phyloP scores from a whole-genome alignment of 2,797 vertebrate genomes.

The Chanos chanos region DNA sequence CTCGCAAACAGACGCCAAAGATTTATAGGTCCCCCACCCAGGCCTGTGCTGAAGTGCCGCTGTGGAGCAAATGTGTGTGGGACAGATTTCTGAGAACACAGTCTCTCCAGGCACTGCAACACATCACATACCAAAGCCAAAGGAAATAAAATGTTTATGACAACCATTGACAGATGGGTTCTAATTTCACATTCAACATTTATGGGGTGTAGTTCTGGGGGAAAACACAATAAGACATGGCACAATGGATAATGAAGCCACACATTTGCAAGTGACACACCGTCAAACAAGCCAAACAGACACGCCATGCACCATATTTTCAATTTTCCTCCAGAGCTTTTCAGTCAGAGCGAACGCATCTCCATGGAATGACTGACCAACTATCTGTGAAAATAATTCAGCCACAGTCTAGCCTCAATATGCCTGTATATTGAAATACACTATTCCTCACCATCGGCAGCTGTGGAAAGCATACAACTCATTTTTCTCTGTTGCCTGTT shows the following conservation, averaged over 20 bases:
- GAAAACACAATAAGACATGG: slow-evolving; percentile 36
- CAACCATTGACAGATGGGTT: slow-evolving; percentile 54
- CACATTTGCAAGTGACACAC: slow-evolving; percentile 49
- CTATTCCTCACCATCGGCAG: not conserved
- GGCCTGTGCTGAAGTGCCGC: slow-evolving; percentile 45
- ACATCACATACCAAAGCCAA: slow-evolving; percentile 42
- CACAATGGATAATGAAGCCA: slow-evolving; percentile 39
- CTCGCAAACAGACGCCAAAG: slow-evolving; percentile 46
- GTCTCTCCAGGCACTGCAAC: slow-evolving; percentile 26
- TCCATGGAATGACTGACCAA: slow-evolving; percentile 39
- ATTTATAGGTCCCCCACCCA: slow-evolving; percentile 49
- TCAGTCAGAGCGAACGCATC: slow-evolving; percentile 40
- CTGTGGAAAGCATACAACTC: not conserved
- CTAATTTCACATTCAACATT: slow-evolving; percentile 63
- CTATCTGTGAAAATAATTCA: slow-evolving; percentile 38
- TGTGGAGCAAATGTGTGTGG: slow-evolving; percentile 15
- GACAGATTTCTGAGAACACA: slow-evolving; percentile 54
- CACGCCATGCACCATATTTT: slow-evolving; percentile 42
- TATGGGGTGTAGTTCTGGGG: slow-evolving; percentile 50
- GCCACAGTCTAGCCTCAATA: slow-evolving; percentile 30
- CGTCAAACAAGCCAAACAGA: slow-evolving; percentile 42
- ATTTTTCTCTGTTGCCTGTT: not conserved
- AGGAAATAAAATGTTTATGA: slow-evolving; percentile 59
- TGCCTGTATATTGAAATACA: slow-evolving; percentile 27
- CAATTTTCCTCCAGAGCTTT: slow-evolving; percentile 43